phyloP scores from a whole-genome alignment of 2,888 invertebrate genomes.

The Charanyca ferruginea region DNA sequence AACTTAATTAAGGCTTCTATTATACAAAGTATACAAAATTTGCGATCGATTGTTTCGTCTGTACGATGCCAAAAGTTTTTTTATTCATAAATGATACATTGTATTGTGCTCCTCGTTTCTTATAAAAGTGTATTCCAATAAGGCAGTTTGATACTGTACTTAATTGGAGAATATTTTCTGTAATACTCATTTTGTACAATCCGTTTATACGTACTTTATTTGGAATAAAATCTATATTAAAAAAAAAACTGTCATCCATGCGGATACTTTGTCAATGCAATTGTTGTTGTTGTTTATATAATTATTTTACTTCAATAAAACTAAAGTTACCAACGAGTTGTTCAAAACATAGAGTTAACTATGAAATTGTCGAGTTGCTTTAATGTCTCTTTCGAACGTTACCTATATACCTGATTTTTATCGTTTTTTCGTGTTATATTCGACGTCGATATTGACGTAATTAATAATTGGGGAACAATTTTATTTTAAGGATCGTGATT shows the following conservation, averaged over 20 bases:
- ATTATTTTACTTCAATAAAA: slow-evolving; percentile 73
- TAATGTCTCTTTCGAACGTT: slow-evolving; percentile 87
- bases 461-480: slow-evolving; percentile 89
- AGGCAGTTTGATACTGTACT: slow-evolving; percentile 53
- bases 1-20: slow-evolving; percentile 75
- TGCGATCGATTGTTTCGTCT: slow-evolving; percentile 55
- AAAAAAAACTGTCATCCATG: slow-evolving; percentile 48
- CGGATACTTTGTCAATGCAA: slow-evolving; percentile 74
- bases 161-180: slow-evolving; percentile 59
- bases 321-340: slow-evolving; percentile 90
- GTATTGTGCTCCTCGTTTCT: slow-evolving; percentile 45
- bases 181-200: slow-evolving; percentile 80
- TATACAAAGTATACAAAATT: slow-evolving; percentile 65
- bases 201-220: slow-evolving; percentile 61
- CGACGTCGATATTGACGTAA: slow-evolving; percentile 80
- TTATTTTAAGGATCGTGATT: slow-evolving; percentile 89
- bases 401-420: slow-evolving; percentile 89
- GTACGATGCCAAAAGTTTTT: slow-evolving; percentile 62
- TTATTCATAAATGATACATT: slow-evolving; percentile 52
- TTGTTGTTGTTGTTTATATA: slow-evolving; percentile 68
- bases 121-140: slow-evolving; percentile 56
- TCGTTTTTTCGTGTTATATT: slow-evolving; percentile 83
- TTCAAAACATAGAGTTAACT: slow-evolving; percentile 85
- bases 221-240: slow-evolving; percentile 59
- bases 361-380: slow-evolving; percentile 84